Evolutionary conservation across 2,888 invertebrate genomes (phyloP), one percentile per base, ranked within the genome.

Genomic region (Caenorhabditis sp.): DNA sequence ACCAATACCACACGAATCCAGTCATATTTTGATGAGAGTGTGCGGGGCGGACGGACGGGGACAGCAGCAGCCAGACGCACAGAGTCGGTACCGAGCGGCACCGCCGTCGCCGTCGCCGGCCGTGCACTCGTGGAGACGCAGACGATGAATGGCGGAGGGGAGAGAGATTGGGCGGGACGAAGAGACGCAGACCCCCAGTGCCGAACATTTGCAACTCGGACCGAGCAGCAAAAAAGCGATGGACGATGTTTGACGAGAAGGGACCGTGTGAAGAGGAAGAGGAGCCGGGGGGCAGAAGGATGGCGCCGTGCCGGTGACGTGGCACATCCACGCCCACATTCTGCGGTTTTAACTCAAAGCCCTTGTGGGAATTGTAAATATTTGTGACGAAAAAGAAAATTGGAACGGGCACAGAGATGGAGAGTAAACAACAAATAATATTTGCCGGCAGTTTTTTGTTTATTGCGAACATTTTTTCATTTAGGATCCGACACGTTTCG

Each of bases 401-500:
- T 50, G 50, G 50, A 50, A 50, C 50, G 46, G 50, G 27, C 27
- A 61, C 30, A 15, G 59, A 48, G 56, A 56, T 22, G 26, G 26
- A 56, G 27, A 30, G 56, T 27, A 35, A 43, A 66, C 39, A 50
- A 63, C 46, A 71, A 61, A 53, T 24, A 53, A n/a, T n/a, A n/a
- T n/a, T n/a, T n/a, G 24, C 32, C 24, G 15, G 27, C 13, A 26
- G 7, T 13, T 22, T 37, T 43, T 53, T 65, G 22, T 65, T 65
- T 65, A 56, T 65, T 65, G 43, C 55, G n/a, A 56, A 48, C 30
- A 27, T 20, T 48, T 56, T 63, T 46, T 59, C 32, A 22, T 6
- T 52, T 35, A 75, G n/a, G 75, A 68, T 30, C 83, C 84, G 35
- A 82, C 78, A 30, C 83, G 75, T 71, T 75, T 80, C 22, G 84